Conservation (phyloP, 2,113 vertebrate genomes). For the Rousettus leschenaultii region DNA sequence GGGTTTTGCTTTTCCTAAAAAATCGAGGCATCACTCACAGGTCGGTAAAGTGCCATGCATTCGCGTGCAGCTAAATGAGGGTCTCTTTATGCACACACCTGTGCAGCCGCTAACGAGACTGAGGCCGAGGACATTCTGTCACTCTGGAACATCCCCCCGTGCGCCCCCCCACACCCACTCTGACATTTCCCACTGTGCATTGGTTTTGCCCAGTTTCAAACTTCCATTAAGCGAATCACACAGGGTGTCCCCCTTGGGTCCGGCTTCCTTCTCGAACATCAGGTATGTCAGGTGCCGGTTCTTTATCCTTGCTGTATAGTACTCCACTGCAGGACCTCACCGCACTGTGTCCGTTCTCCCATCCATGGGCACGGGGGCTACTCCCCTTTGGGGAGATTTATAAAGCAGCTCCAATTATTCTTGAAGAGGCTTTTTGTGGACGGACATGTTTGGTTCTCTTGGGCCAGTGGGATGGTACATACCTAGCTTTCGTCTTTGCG, state of each 20-base stretch:
- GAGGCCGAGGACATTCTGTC: background rate
- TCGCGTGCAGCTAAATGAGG: background rate
- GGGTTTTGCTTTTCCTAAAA: background rate
- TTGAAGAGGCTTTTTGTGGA: background rate
- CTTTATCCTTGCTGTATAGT: background rate
- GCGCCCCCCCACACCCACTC: background rate
- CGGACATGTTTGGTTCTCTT: background rate
- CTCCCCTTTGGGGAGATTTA: too few species aligned
- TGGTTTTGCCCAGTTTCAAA: background rate
- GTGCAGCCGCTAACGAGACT: background rate
- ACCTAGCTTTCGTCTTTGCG: too few species aligned
- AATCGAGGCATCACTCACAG: background rate
- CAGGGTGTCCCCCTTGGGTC: background rate
- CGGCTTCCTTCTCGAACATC: background rate
- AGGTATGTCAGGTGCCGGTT: rapidly evolving
- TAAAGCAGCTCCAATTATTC: background rate
- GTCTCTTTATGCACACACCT: background rate
- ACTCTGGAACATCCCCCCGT: background rate
- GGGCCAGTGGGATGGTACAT: background rate
- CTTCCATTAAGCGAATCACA: background rate
- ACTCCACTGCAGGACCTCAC: rapidly evolving
- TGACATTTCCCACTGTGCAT: background rate
- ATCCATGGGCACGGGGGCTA: background rate
- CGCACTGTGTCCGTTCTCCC: background rate
- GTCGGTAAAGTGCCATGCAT: background rate